phyloP scores from a whole-genome alignment of 1,140 invertebrate genomes.

The Phocides pigmalion region DNA sequence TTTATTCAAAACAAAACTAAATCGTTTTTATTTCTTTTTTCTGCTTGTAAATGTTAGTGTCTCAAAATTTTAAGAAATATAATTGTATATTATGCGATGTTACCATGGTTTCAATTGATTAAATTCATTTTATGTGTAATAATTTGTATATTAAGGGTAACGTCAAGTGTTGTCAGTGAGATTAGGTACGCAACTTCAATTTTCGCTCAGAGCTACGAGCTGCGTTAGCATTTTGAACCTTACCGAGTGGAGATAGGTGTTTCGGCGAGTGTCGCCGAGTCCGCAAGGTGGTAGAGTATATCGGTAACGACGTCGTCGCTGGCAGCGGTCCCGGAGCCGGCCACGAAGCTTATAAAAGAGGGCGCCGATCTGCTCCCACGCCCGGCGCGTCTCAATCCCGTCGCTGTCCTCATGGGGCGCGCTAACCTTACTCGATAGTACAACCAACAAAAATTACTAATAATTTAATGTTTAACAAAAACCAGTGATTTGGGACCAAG shows the following conservation, averaged over 20 bases:
- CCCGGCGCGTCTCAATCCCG: conserved; percentile 72
- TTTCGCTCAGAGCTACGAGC: conserved; percentile 15
- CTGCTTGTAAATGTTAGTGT: too few species aligned
- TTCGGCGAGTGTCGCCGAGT: conserved; percentile 7
- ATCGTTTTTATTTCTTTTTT: too few species aligned
- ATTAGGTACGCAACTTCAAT: conserved; percentile 38
- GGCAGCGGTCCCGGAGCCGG: conserved; percentile 67
- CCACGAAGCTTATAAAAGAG: conserved; percentile 81
- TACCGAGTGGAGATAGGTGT: conserved; percentile 42
- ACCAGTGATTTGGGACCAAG: conserved; percentile 75
- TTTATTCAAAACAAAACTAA: too few species aligned
- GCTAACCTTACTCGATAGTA: conserved; percentile 75
- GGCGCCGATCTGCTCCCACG: conserved; percentile 67
- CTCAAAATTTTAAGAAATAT: not conserved
- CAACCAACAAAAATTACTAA: conserved; percentile 63
- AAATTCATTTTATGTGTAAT: conserved; percentile 49
- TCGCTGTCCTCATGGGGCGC: conserved; percentile 79
- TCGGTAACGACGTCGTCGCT: conserved; percentile 54
- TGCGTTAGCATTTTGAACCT: conserved; percentile 43
- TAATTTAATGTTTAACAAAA: conserved; percentile 65
- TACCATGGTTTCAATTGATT: conserved; percentile 5
- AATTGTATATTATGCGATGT: not conserved
- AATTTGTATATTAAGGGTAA: conserved; percentile 60
- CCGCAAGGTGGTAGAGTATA: conserved; percentile 36
- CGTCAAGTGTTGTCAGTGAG: conserved; percentile 60